A percentile compares a stretch with the other conserved stretches of the same genome.
These are phyloP conservation scores for Heliopora coerulea DNA, from an alignment of 92 coral and sea anemone genomes.

Conservation along the genomic window DNA sequence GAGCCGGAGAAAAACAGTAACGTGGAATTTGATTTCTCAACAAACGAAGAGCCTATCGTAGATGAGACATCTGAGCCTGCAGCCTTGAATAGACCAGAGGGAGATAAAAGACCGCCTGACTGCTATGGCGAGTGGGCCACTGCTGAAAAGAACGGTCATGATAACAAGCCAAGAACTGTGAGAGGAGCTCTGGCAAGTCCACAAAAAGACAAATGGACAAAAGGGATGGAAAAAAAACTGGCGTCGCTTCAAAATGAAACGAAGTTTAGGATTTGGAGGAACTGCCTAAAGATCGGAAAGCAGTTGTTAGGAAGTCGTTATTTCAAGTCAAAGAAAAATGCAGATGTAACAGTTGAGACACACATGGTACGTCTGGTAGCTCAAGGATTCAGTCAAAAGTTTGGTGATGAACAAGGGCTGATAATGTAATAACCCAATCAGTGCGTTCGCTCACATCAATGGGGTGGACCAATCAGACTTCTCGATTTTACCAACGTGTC, in stretches of 20 bases:
- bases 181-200: conserved; percentile 50
- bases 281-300: conserved; percentile 50
- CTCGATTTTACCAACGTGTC: no score
- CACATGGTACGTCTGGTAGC: conserved; percentile 47
- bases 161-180: conserved; percentile 47
- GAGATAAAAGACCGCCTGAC: conserved; percentile 39
- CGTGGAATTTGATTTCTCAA: conserved; percentile 27
- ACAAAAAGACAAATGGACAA: conserved; percentile 41
- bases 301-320: conserved; percentile 58
- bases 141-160: conserved; percentile 12
- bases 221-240: conserved; percentile 53
- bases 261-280: conserved; percentile 66
- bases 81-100: conserved; percentile 7
- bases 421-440: no score
- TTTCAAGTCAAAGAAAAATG: conserved; percentile 32
- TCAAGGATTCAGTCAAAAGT: conserved; percentile 50
- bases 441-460: no score
- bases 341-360: conserved; percentile 24
- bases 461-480: no score
- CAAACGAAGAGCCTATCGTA: conserved; percentile 16
- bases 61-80: conserved; percentile 36
- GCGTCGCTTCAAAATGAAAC: conserved; percentile 42
- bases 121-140: conserved; percentile 29
- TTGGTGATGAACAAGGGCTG: conserved; percentile 52
- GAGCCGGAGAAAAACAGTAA: conserved; percentile 17